Conservation (phyloP, 2,797 vertebrate genomes). For the Taeniopygia guttata region DNA sequence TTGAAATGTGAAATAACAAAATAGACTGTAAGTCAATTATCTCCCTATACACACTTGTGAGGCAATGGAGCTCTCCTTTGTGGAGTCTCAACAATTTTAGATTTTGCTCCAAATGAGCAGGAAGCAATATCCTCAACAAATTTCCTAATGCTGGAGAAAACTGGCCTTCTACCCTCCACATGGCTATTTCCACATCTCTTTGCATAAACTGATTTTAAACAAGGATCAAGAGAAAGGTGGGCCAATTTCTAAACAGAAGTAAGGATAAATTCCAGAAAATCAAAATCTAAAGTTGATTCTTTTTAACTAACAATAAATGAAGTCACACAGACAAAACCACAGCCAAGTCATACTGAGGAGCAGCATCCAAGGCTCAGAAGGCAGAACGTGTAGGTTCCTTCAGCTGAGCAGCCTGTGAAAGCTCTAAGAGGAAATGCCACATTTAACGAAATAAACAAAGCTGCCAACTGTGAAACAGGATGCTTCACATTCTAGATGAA, state of each 20-base stretch:
- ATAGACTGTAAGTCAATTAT: not conserved
- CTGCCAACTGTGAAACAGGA: not conserved
- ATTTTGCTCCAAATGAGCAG: not conserved
- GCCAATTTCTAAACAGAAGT: not conserved
- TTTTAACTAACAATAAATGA: not conserved
- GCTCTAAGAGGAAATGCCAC: not conserved
- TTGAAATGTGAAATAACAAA: not conserved
- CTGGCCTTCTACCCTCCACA: not conserved
- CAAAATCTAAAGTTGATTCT: not conserved
- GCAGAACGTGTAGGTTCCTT: not conserved
- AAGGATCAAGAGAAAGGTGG: not conserved
- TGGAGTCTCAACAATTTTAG: not conserved
- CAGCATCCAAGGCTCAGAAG: not conserved
- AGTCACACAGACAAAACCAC: not conserved
- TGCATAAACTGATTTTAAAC: not conserved
- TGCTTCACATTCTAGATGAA: not conserved
- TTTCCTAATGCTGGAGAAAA: not conserved
- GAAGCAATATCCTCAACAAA: not conserved
- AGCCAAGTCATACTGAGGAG: not conserved
- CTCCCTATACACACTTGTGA: not conserved
- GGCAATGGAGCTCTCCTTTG: not conserved
- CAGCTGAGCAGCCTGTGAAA: not conserved
- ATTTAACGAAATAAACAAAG: constrained; percentile 15
- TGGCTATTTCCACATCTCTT: not conserved
- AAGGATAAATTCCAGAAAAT: not conserved